Percentiles rank a stretch among this genome's conserved stretches.
Conservation (phyloP, 2,113 vertebrate species). For the Prunella himalayana region DNA sequence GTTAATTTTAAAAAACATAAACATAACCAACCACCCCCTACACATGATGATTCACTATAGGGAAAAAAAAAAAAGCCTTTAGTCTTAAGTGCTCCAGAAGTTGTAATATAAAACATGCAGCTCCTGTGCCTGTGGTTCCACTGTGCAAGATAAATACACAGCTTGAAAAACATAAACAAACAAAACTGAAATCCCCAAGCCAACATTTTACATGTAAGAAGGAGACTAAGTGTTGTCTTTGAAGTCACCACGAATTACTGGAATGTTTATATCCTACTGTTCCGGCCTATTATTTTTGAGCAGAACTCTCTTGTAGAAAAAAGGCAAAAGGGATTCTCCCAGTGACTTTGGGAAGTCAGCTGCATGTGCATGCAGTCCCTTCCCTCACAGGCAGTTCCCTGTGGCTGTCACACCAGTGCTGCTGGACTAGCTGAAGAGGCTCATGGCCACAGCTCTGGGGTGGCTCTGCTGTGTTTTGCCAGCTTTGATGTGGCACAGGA, state of each 20-base stretch:
- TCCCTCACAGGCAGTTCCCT: fast-evolving
- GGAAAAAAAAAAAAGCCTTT: neutral
- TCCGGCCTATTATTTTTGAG: neutral
- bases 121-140: neutral
- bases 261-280: neutral
- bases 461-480: neutral
- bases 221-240: neutral
- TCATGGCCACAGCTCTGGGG: neutral
- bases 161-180: slow-evolving; percentile 8
- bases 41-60: neutral
- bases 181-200: neutral
- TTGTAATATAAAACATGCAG: neutral
- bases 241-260: neutral
- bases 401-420: neutral
- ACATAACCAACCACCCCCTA: neutral
- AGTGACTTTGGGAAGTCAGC: neutral
- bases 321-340: neutral
- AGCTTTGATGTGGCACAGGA: neutral
- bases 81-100: neutral
- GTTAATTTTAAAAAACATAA: neutral
- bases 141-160: neutral
- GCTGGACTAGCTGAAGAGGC: fast-evolving
- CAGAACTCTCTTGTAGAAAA: neutral
- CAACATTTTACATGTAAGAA: neutral
- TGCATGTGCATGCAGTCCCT: neutral